These are phyloP conservation scores for Regulus satrapa DNA, from an alignment of 2,113 vertebrate genomes.

Conservation along the genomic window DNA sequence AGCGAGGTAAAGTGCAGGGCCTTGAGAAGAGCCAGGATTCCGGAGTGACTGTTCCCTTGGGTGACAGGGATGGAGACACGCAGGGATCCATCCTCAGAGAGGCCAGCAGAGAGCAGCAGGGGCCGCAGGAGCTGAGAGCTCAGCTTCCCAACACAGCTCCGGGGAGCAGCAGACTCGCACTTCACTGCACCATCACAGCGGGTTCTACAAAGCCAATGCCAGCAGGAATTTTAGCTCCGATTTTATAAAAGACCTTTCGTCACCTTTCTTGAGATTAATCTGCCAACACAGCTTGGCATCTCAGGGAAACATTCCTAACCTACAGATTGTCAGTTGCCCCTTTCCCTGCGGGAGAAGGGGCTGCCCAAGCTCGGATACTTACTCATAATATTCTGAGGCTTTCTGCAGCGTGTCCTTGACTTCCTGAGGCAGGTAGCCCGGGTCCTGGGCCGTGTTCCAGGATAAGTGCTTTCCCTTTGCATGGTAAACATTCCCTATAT, in stretches of 20 bases:
- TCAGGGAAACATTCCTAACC: not conserved
- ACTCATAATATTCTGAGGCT: conserved; percentile 94
- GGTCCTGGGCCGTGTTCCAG: conserved; percentile 85
- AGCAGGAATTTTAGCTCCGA: not conserved
- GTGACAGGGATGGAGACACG: not conserved
- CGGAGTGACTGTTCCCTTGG: not conserved
- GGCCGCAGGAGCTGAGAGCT: not conserved
- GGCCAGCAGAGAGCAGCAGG: conserved; percentile 60
- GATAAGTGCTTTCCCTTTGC: conserved; percentile 94
- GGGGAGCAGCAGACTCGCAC: not conserved
- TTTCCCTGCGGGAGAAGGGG: not conserved
- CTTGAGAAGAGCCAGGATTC: not conserved
- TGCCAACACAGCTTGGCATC: not conserved
- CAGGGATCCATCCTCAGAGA: not conserved
- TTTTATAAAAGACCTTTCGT: not conserved
- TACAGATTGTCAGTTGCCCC: not conserved
- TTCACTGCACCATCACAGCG: not conserved
- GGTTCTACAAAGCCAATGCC: not conserved
- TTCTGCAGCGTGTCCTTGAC: conserved; percentile 85
- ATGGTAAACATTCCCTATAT: conserved; percentile 94
- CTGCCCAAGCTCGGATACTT: conserved; percentile 44
- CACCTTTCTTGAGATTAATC: not conserved
- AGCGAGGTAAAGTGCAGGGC: not conserved
- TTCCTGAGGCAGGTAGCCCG: conserved; percentile 81
- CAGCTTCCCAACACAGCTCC: not conserved